phyloP scores from a whole-genome alignment of 2,888 invertebrate genomes.

The Sussaba pulchella region DNA sequence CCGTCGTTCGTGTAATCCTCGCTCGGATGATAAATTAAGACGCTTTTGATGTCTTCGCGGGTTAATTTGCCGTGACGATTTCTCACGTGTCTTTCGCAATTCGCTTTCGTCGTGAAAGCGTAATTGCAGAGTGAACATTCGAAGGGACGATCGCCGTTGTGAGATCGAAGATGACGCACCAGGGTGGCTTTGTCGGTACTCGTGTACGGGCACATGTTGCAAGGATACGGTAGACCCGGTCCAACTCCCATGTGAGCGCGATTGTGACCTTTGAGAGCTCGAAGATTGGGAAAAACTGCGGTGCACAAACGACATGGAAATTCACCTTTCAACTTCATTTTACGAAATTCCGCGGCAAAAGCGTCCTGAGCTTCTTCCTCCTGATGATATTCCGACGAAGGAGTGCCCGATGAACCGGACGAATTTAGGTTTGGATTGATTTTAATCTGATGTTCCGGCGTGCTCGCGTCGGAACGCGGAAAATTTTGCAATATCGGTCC shows the following conservation, averaged over 20 bases:
- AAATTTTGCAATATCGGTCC: constrained; percentile 76
- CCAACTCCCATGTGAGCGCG: constrained; percentile 92
- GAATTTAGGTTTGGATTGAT: constrained; percentile 72
- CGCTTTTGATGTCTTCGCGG: constrained; percentile 94
- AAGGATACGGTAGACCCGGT: constrained; percentile 92
- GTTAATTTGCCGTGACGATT: constrained; percentile 95
- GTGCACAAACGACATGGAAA: constrained; percentile 96
- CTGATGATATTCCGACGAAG: constrained; percentile 84
- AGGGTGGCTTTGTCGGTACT: constrained; percentile 96
- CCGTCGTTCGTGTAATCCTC: constrained; percentile 94
- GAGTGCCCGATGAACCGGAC: constrained; percentile 80
- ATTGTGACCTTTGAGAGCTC: constrained; percentile 96
- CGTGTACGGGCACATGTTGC: constrained; percentile 96
- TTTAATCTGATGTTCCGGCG: constrained; percentile 70
- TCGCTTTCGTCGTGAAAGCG: constrained; percentile 98
- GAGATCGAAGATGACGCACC: constrained; percentile 96
- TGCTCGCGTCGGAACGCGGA: constrained; percentile 73
- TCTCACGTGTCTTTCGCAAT: constrained; percentile 97
- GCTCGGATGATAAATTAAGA: constrained; percentile 94
- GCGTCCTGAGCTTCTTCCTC: constrained; percentile 93
- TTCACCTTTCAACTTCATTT: constrained; percentile 95
- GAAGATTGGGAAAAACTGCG: constrained; percentile 94
- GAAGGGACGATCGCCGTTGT: constrained; percentile 97
- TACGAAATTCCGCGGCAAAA: constrained; percentile 93
- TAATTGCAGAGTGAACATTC: constrained; percentile 98